A percentile compares a stretch with the other conserved stretches of the same genome.
These are phyloP conservation scores for Belgica antarctica DNA, from an alignment of 2,888 invertebrate species.

Conservation along the genomic window DNA sequence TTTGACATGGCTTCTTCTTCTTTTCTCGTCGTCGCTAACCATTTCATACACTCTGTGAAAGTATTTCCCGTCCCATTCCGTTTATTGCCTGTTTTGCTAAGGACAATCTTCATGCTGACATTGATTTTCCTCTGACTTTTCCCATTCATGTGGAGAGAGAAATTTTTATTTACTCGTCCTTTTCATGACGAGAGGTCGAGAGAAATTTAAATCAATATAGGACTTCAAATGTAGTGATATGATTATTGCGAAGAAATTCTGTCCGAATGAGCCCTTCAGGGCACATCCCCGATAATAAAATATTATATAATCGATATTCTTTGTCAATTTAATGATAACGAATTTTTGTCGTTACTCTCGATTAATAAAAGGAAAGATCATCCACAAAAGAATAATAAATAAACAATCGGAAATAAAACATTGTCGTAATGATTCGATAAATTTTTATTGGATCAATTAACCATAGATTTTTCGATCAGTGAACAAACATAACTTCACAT, in stretches of 20 bases:
- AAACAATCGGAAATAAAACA: background rate
- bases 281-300: no score
- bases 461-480: background rate
- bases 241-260: constrained; percentile 39
- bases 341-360: no score
- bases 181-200: background rate
- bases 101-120: constrained; percentile 19
- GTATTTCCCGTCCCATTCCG: background rate
- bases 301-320: no score
- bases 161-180: constrained; percentile 26
- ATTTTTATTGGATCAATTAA: constrained; percentile 28
- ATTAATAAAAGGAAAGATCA: no score
- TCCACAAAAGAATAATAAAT: background rate
- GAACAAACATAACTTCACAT: no score
- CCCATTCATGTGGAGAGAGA: background rate
- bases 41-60: background rate
- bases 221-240: constrained; percentile 26
- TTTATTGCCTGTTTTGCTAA: background rate
- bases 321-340: no score
- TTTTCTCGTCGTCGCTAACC: background rate
- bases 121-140: constrained; percentile 9
- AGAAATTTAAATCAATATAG: constrained; percentile 37
- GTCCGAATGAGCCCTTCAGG: background rate
- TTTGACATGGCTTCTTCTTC: background rate
- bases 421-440: background rate